Conservation (phyloP, 2,797 vertebrate genomes). For the Melanotaenia boesemani region DNA sequence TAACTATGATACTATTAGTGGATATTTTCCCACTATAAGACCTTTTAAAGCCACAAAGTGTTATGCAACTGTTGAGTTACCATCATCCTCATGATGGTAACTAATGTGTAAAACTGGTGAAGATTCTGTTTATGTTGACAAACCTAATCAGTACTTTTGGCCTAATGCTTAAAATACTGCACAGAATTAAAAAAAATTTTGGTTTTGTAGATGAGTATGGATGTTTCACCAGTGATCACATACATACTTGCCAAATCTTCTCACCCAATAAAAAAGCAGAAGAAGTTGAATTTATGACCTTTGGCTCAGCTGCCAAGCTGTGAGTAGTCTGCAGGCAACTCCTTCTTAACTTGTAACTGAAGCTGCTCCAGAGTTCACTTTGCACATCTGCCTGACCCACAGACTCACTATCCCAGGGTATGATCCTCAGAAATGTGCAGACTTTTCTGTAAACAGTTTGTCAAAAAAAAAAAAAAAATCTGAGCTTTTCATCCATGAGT, state of each 20-base stretch:
- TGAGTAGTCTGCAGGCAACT: constrained; percentile 34
- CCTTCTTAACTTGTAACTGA: constrained; percentile 29
- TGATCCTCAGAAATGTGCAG: constrained; percentile 17
- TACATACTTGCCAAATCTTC: not conserved
- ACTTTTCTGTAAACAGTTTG: constrained; percentile 10
- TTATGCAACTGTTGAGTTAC: not conserved
- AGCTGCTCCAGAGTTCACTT: constrained; percentile 7
- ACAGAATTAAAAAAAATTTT: not conserved
- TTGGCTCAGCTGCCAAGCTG: constrained; percentile 31
- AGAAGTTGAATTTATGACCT: constrained; percentile 25
- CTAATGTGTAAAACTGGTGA: not conserved
- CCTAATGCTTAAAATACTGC: not conserved
- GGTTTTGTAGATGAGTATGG: not conserved
- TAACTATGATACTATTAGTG: not conserved
- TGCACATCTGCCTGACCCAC: not conserved
- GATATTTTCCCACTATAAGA: not conserved
- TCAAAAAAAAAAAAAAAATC: no score
- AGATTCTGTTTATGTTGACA: not conserved
- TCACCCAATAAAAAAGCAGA: not conserved
- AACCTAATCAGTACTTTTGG: not conserved
- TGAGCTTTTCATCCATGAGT: constrained; percentile 43
- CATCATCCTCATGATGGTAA: not conserved
- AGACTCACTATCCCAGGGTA: not conserved
- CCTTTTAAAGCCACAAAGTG: not conserved
- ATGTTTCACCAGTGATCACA: not conserved